Evolutionary conservation across 2,888 invertebrate species (phyloP).

Genomic region (Synanthedon tipuliformis): DNA sequence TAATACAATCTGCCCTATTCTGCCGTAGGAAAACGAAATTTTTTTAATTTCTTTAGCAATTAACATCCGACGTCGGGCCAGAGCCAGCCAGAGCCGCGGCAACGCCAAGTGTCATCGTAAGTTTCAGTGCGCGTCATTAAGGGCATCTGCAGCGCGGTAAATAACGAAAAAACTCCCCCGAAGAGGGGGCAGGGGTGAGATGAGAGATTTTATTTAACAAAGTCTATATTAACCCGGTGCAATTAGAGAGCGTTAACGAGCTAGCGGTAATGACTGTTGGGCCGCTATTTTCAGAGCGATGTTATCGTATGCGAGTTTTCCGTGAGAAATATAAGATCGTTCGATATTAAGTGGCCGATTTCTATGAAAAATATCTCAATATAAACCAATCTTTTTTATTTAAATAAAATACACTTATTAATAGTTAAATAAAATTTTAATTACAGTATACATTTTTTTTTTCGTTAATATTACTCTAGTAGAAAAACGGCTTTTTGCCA

Average conservation of each 20-base stretch:
- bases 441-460: too few relatives aligned
- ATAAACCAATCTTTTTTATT: too few relatives aligned
- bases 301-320: too few relatives aligned
- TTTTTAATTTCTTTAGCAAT: constrained; percentile 66
- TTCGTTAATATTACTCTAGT: too few relatives aligned
- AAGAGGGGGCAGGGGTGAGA: constrained; percentile 31
- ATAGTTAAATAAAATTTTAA: too few relatives aligned
- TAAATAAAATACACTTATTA: too few relatives aligned
- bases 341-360: too few relatives aligned
- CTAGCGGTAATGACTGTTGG: constrained; percentile 60
- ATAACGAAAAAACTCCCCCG: constrained; percentile 54
- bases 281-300: constrained; percentile 34
- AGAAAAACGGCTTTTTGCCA: too few relatives aligned
- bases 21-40: constrained; percentile 52
- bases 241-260: constrained; percentile 69
- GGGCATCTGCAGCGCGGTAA: constrained; percentile 67
- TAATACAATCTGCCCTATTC: constrained; percentile 36
- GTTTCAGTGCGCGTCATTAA: constrained; percentile 69
- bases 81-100: constrained; percentile 31
- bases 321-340: too few relatives aligned
- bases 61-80: constrained; percentile 28
- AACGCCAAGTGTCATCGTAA: constrained; percentile 68
- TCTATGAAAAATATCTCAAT: too few relatives aligned
- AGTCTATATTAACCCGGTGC: constrained; percentile 71
- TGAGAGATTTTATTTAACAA: constrained; percentile 71